Percentiles rank a stretch among this genome's conserved stretches.
Evolutionary conservation across 2,888 invertebrate genomes (phyloP).

Genomic region (Schrankia costaestrigalis): DNA sequence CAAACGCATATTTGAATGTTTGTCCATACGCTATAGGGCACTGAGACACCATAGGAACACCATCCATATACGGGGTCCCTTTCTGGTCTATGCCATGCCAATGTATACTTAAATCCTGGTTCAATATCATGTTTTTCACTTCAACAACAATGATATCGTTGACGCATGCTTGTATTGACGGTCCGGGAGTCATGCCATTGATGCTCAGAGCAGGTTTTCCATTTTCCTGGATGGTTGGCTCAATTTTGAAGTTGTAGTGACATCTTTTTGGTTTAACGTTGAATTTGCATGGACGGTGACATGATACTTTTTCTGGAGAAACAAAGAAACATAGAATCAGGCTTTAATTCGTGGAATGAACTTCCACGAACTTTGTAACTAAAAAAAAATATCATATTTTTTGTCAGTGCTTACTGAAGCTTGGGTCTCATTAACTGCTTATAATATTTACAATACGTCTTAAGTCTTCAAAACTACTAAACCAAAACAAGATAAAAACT

Average conservation of each 20-base stretch:
- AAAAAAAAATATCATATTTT: no score
- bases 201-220: slow-evolving; percentile 53
- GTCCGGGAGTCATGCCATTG: slow-evolving; percentile 72
- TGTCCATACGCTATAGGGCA: slow-evolving; percentile 86
- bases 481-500: no score
- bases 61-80: slow-evolving; percentile 87
- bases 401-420: no score
- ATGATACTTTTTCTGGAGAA: slow-evolving; percentile 55
- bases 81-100: slow-evolving; percentile 86
- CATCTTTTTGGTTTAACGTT: slow-evolving; percentile 73
- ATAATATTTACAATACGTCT: no score
- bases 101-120: slow-evolving; percentile 85
- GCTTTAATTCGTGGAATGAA: slow-evolving; percentile 63
- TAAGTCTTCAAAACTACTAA: no score
- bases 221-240: slow-evolving; percentile 51
- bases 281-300: slow-evolving; percentile 74
- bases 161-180: slow-evolving; percentile 83
- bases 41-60: slow-evolving; percentile 88
- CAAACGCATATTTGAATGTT: slow-evolving; percentile 86
- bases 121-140: slow-evolving; percentile 85
- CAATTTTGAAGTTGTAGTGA: slow-evolving; percentile 60
- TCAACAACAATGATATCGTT: slow-evolving; percentile 88
- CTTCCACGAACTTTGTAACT: no score
- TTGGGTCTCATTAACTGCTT: no score
- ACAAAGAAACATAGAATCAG: slow-evolving; percentile 12